Conservation (phyloP, 1,140 invertebrate genomes). For the Venturia canescens region DNA sequence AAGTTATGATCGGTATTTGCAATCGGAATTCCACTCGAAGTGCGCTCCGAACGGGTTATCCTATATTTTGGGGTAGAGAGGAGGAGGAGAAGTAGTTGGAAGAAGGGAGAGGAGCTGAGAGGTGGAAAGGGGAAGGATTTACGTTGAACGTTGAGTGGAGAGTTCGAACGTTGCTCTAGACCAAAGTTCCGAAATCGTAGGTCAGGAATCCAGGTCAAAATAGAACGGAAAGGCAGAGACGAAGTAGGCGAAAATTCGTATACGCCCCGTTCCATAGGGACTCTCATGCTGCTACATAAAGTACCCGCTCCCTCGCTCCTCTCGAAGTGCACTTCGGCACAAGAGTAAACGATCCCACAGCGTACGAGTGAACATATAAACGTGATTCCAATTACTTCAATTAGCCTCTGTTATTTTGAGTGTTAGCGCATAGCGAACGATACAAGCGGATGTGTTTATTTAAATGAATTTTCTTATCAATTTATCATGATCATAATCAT, state of each 20-base stretch:
- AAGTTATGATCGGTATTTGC: constrained; percentile 41
- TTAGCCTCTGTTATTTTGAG: no score
- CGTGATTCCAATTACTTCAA: background rate
- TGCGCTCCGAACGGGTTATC: constrained; percentile 4
- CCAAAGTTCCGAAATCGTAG: constrained; percentile 43
- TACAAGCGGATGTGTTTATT: no score
- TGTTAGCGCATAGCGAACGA: no score
- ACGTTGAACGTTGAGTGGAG: background rate
- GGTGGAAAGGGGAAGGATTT: no score
- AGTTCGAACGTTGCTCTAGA: background rate
- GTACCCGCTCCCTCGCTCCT: background rate
- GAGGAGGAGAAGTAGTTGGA: no score
- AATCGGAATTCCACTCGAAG: constrained; percentile 29
- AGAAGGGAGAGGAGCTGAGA: no score
- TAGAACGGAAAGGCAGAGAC: background rate
- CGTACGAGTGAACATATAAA: no score
- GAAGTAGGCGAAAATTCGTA: constrained; percentile 13
- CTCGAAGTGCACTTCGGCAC: constrained; percentile 18
- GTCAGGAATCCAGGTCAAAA: constrained; percentile 42
- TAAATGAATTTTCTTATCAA: no score
- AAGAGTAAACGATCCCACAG: background rate
- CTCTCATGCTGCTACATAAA: constrained; percentile 9
- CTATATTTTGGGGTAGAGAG: background rate
- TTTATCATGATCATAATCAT: no score
- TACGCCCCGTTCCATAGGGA: constrained; percentile 21